These are phyloP conservation scores for Sebastes cheni DNA, from an alignment of 2,797 vertebrate genomes.

Conservation along the genomic window DNA sequence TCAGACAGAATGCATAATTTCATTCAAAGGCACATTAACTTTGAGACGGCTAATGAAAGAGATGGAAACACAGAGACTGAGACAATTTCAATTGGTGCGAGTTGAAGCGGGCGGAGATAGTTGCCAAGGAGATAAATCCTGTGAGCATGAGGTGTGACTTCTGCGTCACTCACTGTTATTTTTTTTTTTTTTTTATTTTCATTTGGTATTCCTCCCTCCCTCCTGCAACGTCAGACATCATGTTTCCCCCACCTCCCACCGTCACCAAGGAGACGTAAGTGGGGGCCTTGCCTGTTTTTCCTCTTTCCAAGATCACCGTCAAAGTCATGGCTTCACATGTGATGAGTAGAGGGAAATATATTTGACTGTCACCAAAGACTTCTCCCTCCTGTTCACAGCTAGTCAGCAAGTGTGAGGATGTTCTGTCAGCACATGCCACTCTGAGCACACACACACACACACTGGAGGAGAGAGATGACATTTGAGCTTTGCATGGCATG, in stretches of 20 bases:
- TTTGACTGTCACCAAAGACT: conserved; percentile 49
- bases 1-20: conserved; percentile 54
- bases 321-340: conserved; percentile 59
- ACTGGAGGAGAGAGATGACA: conserved; percentile 41
- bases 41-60: conserved; percentile 64
- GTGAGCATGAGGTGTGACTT: conserved; percentile 68
- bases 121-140: conserved; percentile 78
- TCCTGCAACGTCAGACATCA: conserved; percentile 43
- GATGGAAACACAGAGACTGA: conserved; percentile 32
- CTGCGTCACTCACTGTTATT: conserved; percentile 48
- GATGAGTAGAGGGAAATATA: conserved; percentile 40
- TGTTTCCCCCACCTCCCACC: neutral
- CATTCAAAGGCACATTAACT: conserved; percentile 70
- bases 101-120: conserved; percentile 49
- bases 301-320: conserved; percentile 54
- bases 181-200: conserved; percentile 28
- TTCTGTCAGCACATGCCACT: conserved; percentile 68
- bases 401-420: conserved; percentile 64
- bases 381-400: conserved; percentile 58
- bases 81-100: conserved; percentile 48
- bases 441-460: conserved; percentile 12
- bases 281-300: conserved; percentile 19
- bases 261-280: conserved; percentile 29
- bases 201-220: neutral
- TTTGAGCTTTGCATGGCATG: conserved; percentile 53